These are phyloP conservation scores for Scaptodrosophila latifasciaeformis DNA, from an alignment of 2,888 invertebrate genomes.

Conservation along the genomic window DNA sequence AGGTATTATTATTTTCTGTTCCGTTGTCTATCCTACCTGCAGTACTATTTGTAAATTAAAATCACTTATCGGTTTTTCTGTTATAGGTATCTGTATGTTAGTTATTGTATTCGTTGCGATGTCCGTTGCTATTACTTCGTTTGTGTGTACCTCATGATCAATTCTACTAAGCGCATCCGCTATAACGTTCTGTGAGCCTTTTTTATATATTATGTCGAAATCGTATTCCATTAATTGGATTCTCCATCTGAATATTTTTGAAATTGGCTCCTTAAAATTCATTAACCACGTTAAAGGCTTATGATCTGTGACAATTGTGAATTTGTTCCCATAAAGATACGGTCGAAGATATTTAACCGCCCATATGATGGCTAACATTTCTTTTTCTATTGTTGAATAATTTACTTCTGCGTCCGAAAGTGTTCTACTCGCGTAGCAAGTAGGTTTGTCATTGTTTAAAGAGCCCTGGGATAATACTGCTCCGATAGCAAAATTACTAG, in stretches of 20 bases:
- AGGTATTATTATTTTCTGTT: slow-evolving; percentile 1
- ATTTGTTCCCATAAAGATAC: slow-evolving; percentile 64
- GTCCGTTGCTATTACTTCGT: slow-evolving; percentile 7
- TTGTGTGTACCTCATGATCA: slow-evolving; percentile 16
- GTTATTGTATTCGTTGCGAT: slow-evolving; percentile 12
- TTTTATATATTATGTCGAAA: too few species aligned
- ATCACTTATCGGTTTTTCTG: slow-evolving; percentile 27
- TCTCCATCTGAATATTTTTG: too few species aligned
- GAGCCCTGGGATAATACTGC: slow-evolving; percentile 24
- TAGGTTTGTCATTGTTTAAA: slow-evolving; percentile 13
- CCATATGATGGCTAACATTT: too few species aligned
- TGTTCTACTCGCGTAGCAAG: slow-evolving; percentile 22
- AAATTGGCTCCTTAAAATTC: too few species aligned
- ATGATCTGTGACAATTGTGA: slow-evolving; percentile 71
- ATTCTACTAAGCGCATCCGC: slow-evolving; percentile 30
- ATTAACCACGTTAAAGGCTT: too few species aligned
- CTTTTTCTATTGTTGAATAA: slow-evolving; percentile 32
- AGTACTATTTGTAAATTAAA: slow-evolving; percentile 22
- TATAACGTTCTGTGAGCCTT: too few species aligned
- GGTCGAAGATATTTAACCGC: slow-evolving; percentile 59
- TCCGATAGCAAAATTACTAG: slow-evolving; percentile 31
- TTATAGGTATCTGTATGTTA: slow-evolving; percentile 19
- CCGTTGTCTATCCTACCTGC: slow-evolving; percentile 2
- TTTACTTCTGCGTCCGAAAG: slow-evolving; percentile 13
- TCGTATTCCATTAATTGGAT: slow-evolving; percentile 24